These are phyloP conservation scores for Nycticorax nycticorax DNA, from an alignment of 2,113 vertebrate species.

Conservation along the genomic window DNA sequence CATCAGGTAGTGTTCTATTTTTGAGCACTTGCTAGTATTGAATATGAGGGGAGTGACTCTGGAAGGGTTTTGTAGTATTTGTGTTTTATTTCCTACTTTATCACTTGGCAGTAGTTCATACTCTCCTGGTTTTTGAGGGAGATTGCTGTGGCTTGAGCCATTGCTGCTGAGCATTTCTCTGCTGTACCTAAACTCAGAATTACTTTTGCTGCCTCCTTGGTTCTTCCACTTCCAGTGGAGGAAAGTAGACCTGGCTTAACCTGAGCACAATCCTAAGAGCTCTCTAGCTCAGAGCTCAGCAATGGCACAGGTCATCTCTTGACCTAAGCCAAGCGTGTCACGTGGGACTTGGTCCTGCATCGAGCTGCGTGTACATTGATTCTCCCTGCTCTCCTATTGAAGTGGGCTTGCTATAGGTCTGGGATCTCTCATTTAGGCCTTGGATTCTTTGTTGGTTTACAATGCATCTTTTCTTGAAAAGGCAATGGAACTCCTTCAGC, in stretches of 20 bases:
- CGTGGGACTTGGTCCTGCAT: not conserved
- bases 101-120: not conserved
- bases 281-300: not conserved
- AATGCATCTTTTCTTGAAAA: not conserved
- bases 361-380: not conserved
- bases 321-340: not conserved
- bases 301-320: not conserved
- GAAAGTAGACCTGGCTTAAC: not conserved
- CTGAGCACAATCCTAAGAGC: not conserved
- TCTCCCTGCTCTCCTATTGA: not conserved
- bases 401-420: not conserved
- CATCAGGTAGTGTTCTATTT: conserved; percentile 26
- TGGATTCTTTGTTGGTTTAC: not conserved
- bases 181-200: not conserved
- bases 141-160: not conserved
- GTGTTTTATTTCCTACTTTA: not conserved
- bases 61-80: not conserved
- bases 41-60: not conserved
- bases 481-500: not conserved
- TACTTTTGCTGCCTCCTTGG: not conserved
- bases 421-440: not conserved
- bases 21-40: not conserved
- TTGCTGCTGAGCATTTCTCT: not conserved
- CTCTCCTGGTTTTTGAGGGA: not conserved
- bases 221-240: not conserved